Conservation (phyloP, 2,797 vertebrate genomes). For the Pseudopleuronectes americanus region DNA sequence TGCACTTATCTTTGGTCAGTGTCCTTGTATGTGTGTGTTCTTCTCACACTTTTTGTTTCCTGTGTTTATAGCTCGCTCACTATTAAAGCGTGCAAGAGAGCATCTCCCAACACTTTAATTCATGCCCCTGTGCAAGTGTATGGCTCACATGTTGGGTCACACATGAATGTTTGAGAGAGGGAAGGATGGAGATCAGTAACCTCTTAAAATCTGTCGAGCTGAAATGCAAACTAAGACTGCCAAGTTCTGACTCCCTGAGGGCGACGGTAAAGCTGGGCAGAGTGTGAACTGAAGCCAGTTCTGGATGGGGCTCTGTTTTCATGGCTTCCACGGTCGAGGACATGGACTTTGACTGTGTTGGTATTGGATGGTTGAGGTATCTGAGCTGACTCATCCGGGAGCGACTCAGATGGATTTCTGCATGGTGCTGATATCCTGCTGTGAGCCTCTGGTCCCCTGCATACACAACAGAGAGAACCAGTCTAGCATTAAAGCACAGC, state of each 20-base stretch:
- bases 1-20: constrained; percentile 26
- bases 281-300: constrained; percentile 27
- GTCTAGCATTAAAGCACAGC: constrained; percentile 39
- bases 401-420: constrained; percentile 69
- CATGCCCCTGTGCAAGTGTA: constrained; percentile 23
- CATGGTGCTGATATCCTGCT: constrained; percentile 53
- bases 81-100: constrained; percentile 25
- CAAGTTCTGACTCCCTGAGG: constrained; percentile 15
- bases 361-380: constrained; percentile 19
- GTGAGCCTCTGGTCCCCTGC: constrained; percentile 48
- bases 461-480: constrained; percentile 48
- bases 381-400: constrained; percentile 60
- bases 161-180: constrained; percentile 21
- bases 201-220: constrained; percentile 43
- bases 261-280: neutral
- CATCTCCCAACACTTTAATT: constrained; percentile 41
- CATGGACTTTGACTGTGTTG: constrained; percentile 7
- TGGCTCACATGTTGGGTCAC: constrained; percentile 33
- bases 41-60: no score
- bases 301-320: constrained; percentile 38
- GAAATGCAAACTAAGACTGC: constrained; percentile 25
- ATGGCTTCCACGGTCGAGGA: constrained; percentile 38
- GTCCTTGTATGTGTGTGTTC: constrained; percentile 6
- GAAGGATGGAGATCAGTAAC: constrained; percentile 30
- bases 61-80: neutral